These are phyloP conservation scores for Mythimna vitellina DNA, from an alignment of 2,888 invertebrate species.

Conservation along the genomic window DNA sequence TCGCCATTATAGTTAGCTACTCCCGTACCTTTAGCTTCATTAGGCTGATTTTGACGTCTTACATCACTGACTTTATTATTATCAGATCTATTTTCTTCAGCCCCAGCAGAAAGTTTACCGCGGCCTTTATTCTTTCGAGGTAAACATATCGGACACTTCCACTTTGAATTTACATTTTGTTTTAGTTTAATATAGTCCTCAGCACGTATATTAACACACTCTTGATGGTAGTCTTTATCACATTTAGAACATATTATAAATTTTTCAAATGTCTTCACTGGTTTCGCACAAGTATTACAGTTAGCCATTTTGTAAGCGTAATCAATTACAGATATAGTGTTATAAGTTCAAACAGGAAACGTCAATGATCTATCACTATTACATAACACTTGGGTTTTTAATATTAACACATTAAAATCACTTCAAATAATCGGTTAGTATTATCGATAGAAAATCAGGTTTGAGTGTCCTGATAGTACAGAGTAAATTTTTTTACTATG, in stretches of 20 bases:
- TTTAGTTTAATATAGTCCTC: not conserved
- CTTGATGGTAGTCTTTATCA: not conserved
- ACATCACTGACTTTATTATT: not conserved
- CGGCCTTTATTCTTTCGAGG: not conserved
- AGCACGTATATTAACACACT: not conserved
- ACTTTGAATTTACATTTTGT: not conserved
- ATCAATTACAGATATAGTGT: not conserved
- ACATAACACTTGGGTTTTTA: not conserved
- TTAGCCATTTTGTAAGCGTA: not conserved
- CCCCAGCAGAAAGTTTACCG: not conserved
- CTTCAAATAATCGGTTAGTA: not conserved
- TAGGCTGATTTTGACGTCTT: not conserved
- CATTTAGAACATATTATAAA: conserved; percentile 1
- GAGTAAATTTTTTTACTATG: not conserved
- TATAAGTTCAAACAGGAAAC: not conserved
- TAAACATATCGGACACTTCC: not conserved
- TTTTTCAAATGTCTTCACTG: not conserved
- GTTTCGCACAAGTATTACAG: not conserved
- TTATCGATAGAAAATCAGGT: not conserved
- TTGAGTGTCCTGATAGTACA: not conserved
- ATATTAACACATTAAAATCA: not conserved
- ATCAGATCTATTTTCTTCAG: not conserved
- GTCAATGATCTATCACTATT: not conserved
- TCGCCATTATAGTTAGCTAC: not conserved
- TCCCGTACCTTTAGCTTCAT: no score